Evolutionary conservation across 2,113 vertebrate genomes (phyloP), one percentile per base, ranked within the genome.

Genomic region (Leptocoma aspasia): DNA sequence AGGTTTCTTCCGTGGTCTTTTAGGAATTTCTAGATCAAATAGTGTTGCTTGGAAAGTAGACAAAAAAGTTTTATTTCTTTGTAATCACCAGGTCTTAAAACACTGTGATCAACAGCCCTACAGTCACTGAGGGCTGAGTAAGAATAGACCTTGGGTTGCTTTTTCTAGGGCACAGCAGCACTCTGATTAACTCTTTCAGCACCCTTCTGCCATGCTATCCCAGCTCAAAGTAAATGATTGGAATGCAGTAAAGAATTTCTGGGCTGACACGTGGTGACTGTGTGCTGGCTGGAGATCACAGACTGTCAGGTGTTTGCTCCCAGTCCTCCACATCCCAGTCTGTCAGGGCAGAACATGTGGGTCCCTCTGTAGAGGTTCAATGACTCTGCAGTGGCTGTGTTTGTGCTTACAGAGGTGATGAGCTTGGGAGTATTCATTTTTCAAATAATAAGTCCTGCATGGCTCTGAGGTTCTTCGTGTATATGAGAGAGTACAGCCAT

Each of bases 251-350:
- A 65, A 90, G 41, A 8, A 21, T 68, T 76, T 42, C 68, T 63
- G 52, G 35, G 42, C 39, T 76, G 47, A 37, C 22, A n/a, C 0
- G 0, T 26, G 35, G 14, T 59, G 59, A 37, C 31, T 4, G 1
- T 24, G 15, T 1, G 9, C 44, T 80, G 41, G 12, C 66, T 82
- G 57, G 14, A 37, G 80, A 54, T n/a, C 35, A 12, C 1, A 42
- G 64, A 22, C 33, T 45, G 21, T n/a, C 44, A 39, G 7, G 33
- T 6, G 4, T 56, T 81, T 77, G 33, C 30, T 81, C 75, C 41
- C 41, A 44, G n/a, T 10, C 15, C 7, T 42, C 8, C 35, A 14
- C 50, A 22, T 33, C 45, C 73, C 49, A 47, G 4, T 12, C 33
- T 65, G 15, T n/a, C 39, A 57, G 42, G 44, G 56, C 72, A 57